These are phyloP conservation scores for Scatophagus argus DNA, from an alignment of 2,113 vertebrate genomes.

Conservation along the genomic window DNA sequence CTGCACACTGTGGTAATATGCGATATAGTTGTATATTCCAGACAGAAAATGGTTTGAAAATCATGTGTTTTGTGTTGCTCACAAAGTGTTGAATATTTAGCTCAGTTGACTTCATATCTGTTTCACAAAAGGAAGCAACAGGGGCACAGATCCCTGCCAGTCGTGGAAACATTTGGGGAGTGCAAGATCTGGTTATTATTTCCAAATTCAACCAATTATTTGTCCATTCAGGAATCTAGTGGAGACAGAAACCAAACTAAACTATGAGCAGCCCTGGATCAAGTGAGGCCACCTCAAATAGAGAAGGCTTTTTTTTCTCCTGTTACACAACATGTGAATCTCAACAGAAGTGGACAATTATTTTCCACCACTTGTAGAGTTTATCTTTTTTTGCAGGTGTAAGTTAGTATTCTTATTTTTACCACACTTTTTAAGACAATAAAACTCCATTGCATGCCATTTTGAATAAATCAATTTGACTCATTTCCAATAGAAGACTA, in stretches of 20 bases:
- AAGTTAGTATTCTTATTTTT: neutral
- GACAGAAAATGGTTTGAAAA: neutral
- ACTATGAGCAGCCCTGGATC: constrained; percentile 23
- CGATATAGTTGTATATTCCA: constrained; percentile 1
- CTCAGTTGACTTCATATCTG: constrained; percentile 19
- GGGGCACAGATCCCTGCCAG: constrained; percentile 30
- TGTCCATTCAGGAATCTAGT: constrained; percentile 42
- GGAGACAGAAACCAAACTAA: constrained; percentile 43
- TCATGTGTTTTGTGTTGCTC: neutral
- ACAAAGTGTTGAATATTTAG: neutral
- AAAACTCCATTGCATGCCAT: neutral
- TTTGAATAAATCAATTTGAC: constrained; percentile 13
- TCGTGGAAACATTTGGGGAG: constrained; percentile 39
- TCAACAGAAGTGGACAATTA: constrained; percentile 1
- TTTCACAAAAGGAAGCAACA: constrained; percentile 31
- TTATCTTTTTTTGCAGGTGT: neutral
- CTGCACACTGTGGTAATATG: constrained; percentile 10
- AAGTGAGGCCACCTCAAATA: constrained; percentile 24
- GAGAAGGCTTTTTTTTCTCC: neutral
- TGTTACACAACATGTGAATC: neutral
- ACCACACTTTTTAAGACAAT: neutral
- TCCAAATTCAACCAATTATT: constrained; percentile 46
- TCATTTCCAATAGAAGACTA: neutral
- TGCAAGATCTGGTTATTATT: constrained; percentile 60
- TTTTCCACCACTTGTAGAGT: neutral